phyloP scores from a whole-genome alignment of 2,113 vertebrate genomes.

The Phrynosoma platyrhinos region DNA sequence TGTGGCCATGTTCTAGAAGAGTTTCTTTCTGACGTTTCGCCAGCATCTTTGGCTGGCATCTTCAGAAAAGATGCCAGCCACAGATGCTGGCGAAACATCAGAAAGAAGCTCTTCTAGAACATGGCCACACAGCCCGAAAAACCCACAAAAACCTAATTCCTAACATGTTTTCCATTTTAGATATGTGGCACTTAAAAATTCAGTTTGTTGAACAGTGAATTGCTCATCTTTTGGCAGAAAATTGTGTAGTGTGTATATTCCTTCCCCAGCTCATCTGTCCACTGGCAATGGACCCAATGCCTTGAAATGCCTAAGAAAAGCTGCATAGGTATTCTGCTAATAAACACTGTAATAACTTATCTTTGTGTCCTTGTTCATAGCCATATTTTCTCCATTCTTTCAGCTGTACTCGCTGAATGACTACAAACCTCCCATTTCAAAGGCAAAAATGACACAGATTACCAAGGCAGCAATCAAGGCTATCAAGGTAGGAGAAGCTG shows the following conservation, averaged over 20 bases:
- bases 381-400: slow-evolving; percentile 40
- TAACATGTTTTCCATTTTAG: neutral
- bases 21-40: too few relatives aligned
- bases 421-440: slow-evolving; percentile 99
- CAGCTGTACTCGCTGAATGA: slow-evolving; percentile 98
- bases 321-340: neutral
- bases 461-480: slow-evolving; percentile 99
- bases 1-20: too few relatives aligned
- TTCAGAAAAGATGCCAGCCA: too few relatives aligned
- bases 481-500: slow-evolving; percentile 92
- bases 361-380: slow-evolving; percentile 44
- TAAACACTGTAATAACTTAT: neutral
- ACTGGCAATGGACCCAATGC: neutral
- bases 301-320: neutral
- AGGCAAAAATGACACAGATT: slow-evolving; percentile 99
- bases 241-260: neutral
- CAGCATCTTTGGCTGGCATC: too few relatives aligned
- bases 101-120: too few relatives aligned
- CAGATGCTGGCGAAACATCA: too few relatives aligned
- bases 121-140: too few relatives aligned
- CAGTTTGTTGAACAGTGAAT: too few relatives aligned
- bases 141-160: neutral
- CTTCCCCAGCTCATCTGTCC: too few relatives aligned
- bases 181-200: neutral
- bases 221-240: neutral